Percentiles rank a stretch among this genome's conserved stretches.
phyloP scores from a whole-genome alignment of 2,113 vertebrate genomes.

The Danio rerio region DNA sequence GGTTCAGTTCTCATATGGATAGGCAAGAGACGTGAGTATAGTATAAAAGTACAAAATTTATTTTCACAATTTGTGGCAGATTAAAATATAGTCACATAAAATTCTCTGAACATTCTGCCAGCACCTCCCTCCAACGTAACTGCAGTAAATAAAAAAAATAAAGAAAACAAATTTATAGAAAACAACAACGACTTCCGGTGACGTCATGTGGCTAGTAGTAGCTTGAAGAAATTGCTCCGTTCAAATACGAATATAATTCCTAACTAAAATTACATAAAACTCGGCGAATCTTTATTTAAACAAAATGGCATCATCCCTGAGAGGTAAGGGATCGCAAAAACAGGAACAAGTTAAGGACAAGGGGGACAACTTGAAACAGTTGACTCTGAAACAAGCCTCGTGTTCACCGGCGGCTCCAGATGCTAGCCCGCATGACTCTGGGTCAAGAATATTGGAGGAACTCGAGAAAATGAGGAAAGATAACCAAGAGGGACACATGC shows the following conservation, averaged over 20 bases:
- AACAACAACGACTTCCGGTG: slow-evolving; percentile 1
- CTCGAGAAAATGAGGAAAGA: neutral
- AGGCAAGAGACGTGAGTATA: no score
- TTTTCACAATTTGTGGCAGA: no score
- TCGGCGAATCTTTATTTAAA: no score
- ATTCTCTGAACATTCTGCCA: no score
- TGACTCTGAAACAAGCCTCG: neutral
- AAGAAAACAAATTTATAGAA: no score
- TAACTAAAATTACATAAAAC: no score
- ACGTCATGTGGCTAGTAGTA: neutral
- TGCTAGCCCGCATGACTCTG: neutral
- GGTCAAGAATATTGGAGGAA: neutral
- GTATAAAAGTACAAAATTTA: no score
- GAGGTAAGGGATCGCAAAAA: neutral
- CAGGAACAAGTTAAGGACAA: neutral
- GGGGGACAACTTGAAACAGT: neutral
- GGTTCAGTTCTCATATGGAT: no score
- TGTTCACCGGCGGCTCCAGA: neutral
- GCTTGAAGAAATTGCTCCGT: neutral
- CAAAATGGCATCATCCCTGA: neutral
- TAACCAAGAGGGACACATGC: neutral
- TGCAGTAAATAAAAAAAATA: no score
- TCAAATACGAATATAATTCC: no score
- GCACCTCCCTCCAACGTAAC: no score
- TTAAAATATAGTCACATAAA: no score